Conservation (phyloP, 2,797 vertebrate species). For the Furcifer pardalis region DNA sequence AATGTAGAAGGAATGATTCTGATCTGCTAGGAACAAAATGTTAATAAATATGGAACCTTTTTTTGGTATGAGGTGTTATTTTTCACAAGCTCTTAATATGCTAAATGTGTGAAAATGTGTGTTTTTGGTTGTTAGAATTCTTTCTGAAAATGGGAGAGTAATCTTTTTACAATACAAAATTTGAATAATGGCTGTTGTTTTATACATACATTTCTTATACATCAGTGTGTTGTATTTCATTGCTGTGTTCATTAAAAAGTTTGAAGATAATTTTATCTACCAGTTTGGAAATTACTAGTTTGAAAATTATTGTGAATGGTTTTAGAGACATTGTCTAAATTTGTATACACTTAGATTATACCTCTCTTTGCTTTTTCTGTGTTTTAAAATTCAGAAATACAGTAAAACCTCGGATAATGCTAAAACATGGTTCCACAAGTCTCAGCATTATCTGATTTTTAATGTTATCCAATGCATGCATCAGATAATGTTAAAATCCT, state of each 20-base stretch:
- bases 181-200: not conserved
- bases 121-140: not conserved
- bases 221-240: not conserved
- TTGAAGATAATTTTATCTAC: not conserved
- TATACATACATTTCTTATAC: not conserved
- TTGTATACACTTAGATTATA: not conserved
- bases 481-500: too few relatives aligned
- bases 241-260: not conserved
- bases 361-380: not conserved
- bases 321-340: not conserved
- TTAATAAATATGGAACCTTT: not conserved
- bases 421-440: too few relatives aligned
- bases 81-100: not conserved
- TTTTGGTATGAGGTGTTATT: not conserved
- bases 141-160: not conserved
- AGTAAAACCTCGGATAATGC: too few relatives aligned
- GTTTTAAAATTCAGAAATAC: accelerated
- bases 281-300: not conserved
- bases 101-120: not conserved
- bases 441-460: too few relatives aligned
- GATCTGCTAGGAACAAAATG: not conserved
- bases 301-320: not conserved
- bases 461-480: too few relatives aligned
- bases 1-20: not conserved
- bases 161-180: not conserved